A percentile compares a stretch with the other conserved stretches of the same genome.
Evolutionary conservation across 2,113 vertebrate genomes (phyloP).

Genomic region (Calyptommatus sinebrachiatus): DNA sequence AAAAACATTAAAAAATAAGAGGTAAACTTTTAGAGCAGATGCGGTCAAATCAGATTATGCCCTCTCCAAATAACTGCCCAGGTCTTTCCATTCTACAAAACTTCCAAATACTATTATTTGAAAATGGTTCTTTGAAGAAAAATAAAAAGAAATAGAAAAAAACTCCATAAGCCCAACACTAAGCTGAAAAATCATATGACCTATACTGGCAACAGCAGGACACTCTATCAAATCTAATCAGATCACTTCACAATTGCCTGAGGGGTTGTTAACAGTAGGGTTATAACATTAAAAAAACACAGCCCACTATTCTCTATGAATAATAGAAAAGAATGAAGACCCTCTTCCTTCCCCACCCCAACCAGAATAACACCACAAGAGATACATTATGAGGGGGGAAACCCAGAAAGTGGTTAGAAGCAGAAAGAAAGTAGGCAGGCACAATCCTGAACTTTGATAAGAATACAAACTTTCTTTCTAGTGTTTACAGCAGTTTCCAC

Average conservation of each 20-base stretch:
- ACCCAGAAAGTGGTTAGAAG: neutral
- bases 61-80: too few species aligned
- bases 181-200: neutral
- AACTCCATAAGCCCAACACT: neutral
- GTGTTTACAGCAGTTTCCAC: neutral
- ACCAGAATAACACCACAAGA: neutral
- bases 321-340: neutral
- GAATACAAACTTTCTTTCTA: neutral
- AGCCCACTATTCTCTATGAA: neutral
- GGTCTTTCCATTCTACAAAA: neutral
- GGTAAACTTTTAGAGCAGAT: too few species aligned
- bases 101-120: too few species aligned
- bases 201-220: neutral
- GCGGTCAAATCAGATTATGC: too few species aligned
- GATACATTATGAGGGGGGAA: constrained; percentile 7
- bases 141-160: neutral
- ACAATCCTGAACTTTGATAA: constrained; percentile 7
- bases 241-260: constrained; percentile 29
- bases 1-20: too few species aligned
- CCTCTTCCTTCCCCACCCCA: too few species aligned
- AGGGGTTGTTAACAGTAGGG: neutral
- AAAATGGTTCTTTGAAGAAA: neutral
- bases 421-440: neutral
- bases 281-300: neutral
- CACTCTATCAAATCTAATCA: constrained; percentile 36